Conservation (phyloP, 2,797 vertebrate genomes). For the Glyptemys insculpta region DNA sequence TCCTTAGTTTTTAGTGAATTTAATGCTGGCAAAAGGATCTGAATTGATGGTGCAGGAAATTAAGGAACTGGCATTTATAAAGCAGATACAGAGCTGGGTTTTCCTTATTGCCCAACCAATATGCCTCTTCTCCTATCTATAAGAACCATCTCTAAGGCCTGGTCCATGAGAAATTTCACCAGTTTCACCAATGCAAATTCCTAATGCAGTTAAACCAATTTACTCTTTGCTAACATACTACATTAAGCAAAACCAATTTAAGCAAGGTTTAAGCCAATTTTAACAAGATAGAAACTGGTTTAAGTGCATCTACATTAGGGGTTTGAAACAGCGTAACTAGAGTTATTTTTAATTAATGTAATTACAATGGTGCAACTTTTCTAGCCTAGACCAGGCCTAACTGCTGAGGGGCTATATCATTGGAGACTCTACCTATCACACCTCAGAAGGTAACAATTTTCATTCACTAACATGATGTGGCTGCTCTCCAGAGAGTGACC, state of each 20-base stretch:
- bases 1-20: background rate
- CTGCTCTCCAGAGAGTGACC: background rate
- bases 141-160: background rate
- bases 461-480: background rate
- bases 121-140: background rate
- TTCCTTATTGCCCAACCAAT: background rate
- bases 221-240: background rate
- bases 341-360: constrained; percentile 22
- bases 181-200: background rate
- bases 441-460: background rate
- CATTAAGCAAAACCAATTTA: constrained; percentile 31
- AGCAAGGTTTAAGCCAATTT: constrained; percentile 19
- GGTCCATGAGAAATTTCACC: background rate
- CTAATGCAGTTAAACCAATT: background rate
- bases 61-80: background rate
- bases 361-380: background rate
- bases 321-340: background rate
- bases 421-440: background rate
- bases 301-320: constrained; percentile 14
- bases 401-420: background rate
- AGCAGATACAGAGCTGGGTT: background rate
- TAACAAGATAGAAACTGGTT: background rate
- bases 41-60: background rate
- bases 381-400: background rate
- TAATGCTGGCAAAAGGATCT: background rate